phyloP scores from a whole-genome alignment of 2,797 vertebrate genomes.

The Sebastes variabilis region DNA sequence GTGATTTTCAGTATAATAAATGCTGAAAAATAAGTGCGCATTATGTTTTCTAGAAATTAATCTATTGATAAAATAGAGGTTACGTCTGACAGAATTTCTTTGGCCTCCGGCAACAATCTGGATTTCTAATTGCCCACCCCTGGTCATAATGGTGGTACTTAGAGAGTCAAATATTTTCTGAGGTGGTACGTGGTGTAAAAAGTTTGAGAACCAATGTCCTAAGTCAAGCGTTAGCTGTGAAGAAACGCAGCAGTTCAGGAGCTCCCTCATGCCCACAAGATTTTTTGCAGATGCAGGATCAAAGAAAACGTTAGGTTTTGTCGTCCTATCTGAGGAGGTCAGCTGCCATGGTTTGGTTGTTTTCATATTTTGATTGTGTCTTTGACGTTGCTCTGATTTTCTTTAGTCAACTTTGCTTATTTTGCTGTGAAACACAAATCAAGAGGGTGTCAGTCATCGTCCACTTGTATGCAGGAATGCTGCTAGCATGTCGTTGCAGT shows the following conservation, averaged over 20 bases:
- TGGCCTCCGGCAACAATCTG: too few species aligned
- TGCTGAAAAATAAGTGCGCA: too few species aligned
- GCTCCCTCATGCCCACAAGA: neutral
- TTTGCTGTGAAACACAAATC: conserved; percentile 9
- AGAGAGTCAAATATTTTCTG: too few species aligned
- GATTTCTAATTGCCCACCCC: too few species aligned
- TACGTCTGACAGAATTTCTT: too few species aligned
- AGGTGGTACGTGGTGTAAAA: too few species aligned
- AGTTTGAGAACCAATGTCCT: neutral
- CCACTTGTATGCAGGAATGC: conserved; percentile 27
- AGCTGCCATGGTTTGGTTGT: conserved; percentile 2
- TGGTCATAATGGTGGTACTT: too few species aligned
- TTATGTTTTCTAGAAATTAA: too few species aligned
- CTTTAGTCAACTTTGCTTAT: neutral
- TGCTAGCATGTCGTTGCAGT: conserved; percentile 18
- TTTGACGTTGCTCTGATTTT: conserved; percentile 2
- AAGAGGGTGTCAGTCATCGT: conserved; percentile 17
- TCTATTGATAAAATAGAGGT: too few species aligned
- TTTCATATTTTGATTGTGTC: conserved; percentile 7
- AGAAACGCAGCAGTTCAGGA: conserved; percentile 23
- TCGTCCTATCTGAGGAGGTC: neutral
- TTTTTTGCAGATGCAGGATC: neutral
- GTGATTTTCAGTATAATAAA: too few species aligned
- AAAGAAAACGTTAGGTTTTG: neutral
- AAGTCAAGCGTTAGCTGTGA: neutral